phyloP scores from a whole-genome alignment of 2,113 vertebrate species.

The Ptilonorhynchus violaceus region DNA sequence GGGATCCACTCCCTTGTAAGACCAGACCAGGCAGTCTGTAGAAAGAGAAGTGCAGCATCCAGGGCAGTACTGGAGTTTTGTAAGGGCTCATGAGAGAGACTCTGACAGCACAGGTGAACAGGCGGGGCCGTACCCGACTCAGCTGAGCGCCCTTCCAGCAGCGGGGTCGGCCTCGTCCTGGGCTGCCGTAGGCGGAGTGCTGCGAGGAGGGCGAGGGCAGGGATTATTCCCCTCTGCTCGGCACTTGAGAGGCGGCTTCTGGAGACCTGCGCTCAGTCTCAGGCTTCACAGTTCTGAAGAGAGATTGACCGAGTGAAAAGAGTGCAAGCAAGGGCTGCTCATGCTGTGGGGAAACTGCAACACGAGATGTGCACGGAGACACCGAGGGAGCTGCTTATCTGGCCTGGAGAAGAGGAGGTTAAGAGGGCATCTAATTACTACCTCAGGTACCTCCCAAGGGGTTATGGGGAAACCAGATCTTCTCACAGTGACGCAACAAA shows the following conservation, averaged over 20 bases:
- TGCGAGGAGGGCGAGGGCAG: fast-evolving
- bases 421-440: neutral
- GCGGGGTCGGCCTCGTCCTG: fast-evolving
- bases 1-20: neutral
- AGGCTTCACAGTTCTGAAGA: neutral
- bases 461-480: neutral
- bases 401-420: neutral
- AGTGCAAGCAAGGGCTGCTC: neutral
- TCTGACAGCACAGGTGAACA: fast-evolving
- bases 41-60: neutral
- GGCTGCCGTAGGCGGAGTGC: neutral
- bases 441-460: neutral
- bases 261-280: neutral
- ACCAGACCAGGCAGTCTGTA: neutral
- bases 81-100: neutral
- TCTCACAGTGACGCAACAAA: neutral
- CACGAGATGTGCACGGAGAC: neutral
- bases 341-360: neutral
- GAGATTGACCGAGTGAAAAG: neutral
- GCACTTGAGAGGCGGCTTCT: neutral
- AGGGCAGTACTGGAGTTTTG: neutral
- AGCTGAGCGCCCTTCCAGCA: neutral
- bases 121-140: neutral
- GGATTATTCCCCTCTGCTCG: neutral
- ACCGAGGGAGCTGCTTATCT: neutral